Conservation (phyloP, 2,113 vertebrate genomes). For the Apodemus speciosus region DNA sequence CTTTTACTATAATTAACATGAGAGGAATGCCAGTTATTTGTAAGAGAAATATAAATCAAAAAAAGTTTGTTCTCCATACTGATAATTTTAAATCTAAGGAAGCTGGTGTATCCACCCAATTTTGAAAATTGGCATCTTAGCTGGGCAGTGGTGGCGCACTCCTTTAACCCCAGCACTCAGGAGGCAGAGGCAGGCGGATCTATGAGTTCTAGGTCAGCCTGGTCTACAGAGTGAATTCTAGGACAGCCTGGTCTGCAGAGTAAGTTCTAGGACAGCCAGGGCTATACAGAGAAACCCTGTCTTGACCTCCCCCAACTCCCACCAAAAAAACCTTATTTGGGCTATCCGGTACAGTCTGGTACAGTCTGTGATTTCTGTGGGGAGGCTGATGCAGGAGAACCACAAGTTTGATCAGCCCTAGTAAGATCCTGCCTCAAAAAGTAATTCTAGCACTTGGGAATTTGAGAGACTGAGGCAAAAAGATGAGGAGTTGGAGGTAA, state of each 20-base stretch:
- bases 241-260: background rate
- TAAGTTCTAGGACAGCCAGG: background rate
- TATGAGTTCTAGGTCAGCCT: background rate
- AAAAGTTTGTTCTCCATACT: background rate
- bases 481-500: background rate
- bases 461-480: background rate
- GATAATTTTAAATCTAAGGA: background rate
- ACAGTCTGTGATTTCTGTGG: background rate
- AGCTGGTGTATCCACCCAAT: background rate
- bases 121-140: background rate
- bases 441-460: background rate
- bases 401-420: background rate
- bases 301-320: background rate
- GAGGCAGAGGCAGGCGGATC: background rate
- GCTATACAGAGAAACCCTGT: background rate
- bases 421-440: background rate
- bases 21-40: background rate
- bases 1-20: background rate
- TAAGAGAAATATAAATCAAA: background rate
- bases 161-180: background rate
- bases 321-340: background rate
- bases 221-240: background rate
- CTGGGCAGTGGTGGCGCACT: accelerated
- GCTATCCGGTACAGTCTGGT: no score
- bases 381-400: background rate